A percentile compares a stretch with the other conserved stretches of the same genome.
These are phyloP conservation scores for Crotalus helleri DNA, from an alignment of 2,113 vertebrate species.

Conservation along the genomic window DNA sequence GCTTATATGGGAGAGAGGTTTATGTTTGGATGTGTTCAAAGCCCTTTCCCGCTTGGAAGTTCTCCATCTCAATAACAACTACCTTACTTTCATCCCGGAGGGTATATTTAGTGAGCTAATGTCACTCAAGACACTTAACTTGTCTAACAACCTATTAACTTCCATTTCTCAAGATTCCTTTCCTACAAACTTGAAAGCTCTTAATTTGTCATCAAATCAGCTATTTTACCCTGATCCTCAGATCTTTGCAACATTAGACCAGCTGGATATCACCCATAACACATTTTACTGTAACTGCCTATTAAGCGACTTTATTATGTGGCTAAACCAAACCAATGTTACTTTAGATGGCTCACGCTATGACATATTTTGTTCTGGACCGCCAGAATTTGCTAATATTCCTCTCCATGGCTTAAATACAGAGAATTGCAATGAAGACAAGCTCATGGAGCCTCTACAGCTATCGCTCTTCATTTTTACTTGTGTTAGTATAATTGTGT, in stretches of 20 bases:
- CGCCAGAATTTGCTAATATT: slow-evolving; percentile 46
- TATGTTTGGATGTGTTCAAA: slow-evolving; percentile 80
- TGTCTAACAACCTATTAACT: slow-evolving; percentile 77
- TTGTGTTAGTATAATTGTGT: slow-evolving; percentile 20
- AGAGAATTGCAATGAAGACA: slow-evolving; percentile 64
- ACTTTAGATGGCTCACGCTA: slow-evolving; percentile 51
- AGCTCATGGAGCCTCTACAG: slow-evolving; percentile 63
- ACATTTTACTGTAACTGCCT: slow-evolving; percentile 79
- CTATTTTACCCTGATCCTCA: slow-evolving; percentile 76
- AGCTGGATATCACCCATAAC: slow-evolving; percentile 74
- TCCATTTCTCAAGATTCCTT: slow-evolving; percentile 68
- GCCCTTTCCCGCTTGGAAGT: slow-evolving; percentile 65
- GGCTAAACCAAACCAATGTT: slow-evolving; percentile 77
- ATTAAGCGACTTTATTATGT: slow-evolving; percentile 70
- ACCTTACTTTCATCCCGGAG: slow-evolving; percentile 73
- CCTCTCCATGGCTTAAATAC: slow-evolving; percentile 50
- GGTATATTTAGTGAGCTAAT: slow-evolving; percentile 75
- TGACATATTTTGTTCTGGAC: slow-evolving; percentile 73
- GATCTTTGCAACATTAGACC: slow-evolving; percentile 66
- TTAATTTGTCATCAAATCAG: slow-evolving; percentile 78
- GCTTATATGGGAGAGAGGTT: slow-evolving; percentile 70
- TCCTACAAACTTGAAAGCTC: slow-evolving; percentile 68
- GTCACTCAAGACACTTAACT: slow-evolving; percentile 71
- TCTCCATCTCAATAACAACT: slow-evolving; percentile 76
- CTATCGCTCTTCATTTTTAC: slow-evolving; percentile 70